Evolutionary conservation across 92 coral and sea anemone species (phyloP).

Genomic region (Zoanthus gigantus): DNA sequence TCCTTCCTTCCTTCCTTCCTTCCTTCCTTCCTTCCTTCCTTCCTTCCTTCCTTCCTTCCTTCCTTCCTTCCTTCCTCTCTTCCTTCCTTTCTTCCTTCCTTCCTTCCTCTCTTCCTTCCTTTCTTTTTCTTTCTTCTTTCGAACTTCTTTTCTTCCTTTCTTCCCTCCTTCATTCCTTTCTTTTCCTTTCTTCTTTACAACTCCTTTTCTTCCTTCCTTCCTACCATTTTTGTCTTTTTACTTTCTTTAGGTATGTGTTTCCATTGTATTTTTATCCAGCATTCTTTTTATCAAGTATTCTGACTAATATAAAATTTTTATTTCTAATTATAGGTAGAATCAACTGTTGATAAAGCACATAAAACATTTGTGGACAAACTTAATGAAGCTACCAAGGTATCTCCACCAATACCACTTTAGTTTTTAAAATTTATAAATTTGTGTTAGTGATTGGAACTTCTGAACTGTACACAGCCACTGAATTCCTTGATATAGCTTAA

Average conservation of each 20-base stretch:
- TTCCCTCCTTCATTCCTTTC: neutral
- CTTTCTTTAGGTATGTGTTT: neutral
- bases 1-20: neutral
- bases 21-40: neutral
- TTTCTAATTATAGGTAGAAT: constrained; percentile 75
- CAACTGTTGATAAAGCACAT: constrained; percentile 87
- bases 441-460: neutral
- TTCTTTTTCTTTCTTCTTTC: neutral
- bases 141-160: neutral
- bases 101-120: neutral
- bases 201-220: neutral
- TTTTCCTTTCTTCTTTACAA: neutral
- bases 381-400: constrained; percentile 84
- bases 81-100: neutral
- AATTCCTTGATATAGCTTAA: neutral
- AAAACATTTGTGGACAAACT: constrained; percentile 78
- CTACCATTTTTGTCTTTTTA: neutral
- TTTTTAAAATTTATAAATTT: neutral
- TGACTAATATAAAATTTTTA: neutral
- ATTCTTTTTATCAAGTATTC: neutral
- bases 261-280: neutral
- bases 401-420: neutral
- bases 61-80: neutral
- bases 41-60: neutral
- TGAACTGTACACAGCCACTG: neutral